Evolutionary conservation across 2,888 invertebrate genomes (phyloP), one percentile per base, ranked within the genome.

Genomic region (Metopia argyrocephala): DNA sequence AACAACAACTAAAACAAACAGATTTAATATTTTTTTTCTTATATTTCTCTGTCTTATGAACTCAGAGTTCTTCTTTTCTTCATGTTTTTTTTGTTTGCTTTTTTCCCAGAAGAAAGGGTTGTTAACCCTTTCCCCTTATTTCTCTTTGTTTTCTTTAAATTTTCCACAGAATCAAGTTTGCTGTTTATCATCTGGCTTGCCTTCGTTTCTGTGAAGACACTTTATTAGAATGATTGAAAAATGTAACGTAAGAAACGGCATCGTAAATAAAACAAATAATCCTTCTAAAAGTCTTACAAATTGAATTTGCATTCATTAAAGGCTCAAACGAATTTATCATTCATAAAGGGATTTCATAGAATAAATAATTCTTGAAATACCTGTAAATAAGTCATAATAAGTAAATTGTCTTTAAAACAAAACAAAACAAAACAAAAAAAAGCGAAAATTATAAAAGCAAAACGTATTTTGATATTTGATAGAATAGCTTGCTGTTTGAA

Each of bases 1-100:
- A 31, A 38, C 27, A 46, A 86, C 85, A 82, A 85, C 73, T 70
- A 74, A 25, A 59, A 28, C 74, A 78, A 70, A 46, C 45, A 46
- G 61, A 52, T 62, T 78, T 69, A 81, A 31, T n/a, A 46, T 76
- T 75, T 52, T 66, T 66, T 69, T 38, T 38, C 0, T 1, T 31
- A 9, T 54, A 48, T 57, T 73, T 62, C 50, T 31, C n/a, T 56
- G 54, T 52, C 65, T 69, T n/a, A 48, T 68, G n/a, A n/a, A n/a
- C n/a, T n/a, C n/a, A n/a, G n/a, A n/a, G n/a, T n/a, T n/a, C n/a
- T n/a, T n/a, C n/a, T n/a, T n/a, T n/a, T n/a, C 18, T 62, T 57
- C 56, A 65, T 68, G 48, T 21, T 74, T 52, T 48, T 31, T 5
- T n/a, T 76, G 48, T 27, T 59, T 68, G 1, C 18, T 50, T n/a